Conservation (phyloP, 2,113 vertebrate genomes). For the Otis tarda region DNA sequence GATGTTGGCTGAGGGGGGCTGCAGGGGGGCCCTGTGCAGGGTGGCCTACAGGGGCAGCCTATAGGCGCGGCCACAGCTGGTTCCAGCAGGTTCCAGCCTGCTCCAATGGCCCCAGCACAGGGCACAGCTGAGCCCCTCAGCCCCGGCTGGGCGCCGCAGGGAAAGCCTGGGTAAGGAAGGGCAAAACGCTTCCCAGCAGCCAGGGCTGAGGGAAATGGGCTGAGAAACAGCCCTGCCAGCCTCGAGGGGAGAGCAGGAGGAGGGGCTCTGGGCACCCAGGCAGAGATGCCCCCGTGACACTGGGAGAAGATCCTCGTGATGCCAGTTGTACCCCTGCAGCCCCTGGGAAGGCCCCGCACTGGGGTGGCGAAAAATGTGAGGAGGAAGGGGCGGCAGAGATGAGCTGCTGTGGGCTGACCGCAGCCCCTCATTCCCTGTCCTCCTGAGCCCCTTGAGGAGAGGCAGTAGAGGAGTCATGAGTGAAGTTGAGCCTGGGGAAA, state of each 20-base stretch:
- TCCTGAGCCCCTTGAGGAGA: rapidly evolving
- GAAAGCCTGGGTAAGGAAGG: too few relatives aligned
- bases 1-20: rapidly evolving
- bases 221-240: background rate
- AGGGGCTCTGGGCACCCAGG: background rate
- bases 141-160: too few relatives aligned
- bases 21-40: rapidly evolving
- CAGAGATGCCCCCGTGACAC: background rate
- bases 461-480: background rate
- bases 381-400: background rate
- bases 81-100: background rate
- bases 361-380: background rate
- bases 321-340: background rate
- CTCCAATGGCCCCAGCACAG: background rate
- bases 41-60: too few relatives aligned
- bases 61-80: too few relatives aligned
- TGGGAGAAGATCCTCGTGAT: too few relatives aligned
- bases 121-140: background rate
- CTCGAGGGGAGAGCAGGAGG: background rate
- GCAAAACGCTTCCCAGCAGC: background rate
- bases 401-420: rapidly evolving
- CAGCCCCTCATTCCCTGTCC: too few relatives aligned
- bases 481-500: background rate
- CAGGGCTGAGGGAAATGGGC: too few relatives aligned
- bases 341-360: background rate